A percentile compares a stretch with the other conserved stretches of the same genome.
phyloP scores from a whole-genome alignment of 2,113 vertebrate genomes.

The Lepus timidus region DNA sequence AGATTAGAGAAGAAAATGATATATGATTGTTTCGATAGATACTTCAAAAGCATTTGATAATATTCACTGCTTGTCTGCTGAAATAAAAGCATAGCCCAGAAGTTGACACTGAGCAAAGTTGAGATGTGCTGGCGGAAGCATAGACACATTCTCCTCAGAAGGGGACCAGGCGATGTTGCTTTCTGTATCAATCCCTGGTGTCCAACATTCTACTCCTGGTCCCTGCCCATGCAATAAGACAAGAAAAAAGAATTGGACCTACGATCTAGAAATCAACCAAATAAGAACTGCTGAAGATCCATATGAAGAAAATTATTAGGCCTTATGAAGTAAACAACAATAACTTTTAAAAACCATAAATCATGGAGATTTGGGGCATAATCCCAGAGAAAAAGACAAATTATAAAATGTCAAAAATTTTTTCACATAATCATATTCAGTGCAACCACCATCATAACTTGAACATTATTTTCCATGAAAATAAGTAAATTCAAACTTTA shows the following conservation, averaged over 20 bases:
- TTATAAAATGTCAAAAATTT: neutral
- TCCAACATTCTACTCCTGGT: neutral
- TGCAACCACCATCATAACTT: neutral
- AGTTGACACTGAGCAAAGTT: neutral
- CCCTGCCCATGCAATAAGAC: neutral
- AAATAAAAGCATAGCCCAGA: neutral
- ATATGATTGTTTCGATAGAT: neutral
- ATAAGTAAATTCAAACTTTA: neutral
- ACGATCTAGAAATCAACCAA: neutral
- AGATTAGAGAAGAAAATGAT: conserved; percentile 24
- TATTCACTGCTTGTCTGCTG: neutral
- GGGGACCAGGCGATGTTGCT: neutral
- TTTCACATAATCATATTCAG: neutral
- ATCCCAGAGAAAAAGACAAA: neutral
- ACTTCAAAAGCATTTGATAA: neutral
- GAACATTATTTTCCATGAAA: conserved; percentile 3
- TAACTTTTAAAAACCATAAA: neutral
- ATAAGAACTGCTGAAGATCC: neutral
- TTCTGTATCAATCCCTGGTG: neutral
- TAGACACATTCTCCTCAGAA: neutral
- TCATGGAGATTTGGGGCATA: neutral
- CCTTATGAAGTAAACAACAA: neutral
- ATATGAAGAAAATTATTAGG: neutral
- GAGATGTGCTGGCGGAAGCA: neutral
- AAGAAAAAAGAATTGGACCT: neutral